Evolutionary conservation across 1,140 invertebrate genomes (phyloP), one percentile per base, ranked within the genome.

Genomic region (Triops cancriformis): DNA sequence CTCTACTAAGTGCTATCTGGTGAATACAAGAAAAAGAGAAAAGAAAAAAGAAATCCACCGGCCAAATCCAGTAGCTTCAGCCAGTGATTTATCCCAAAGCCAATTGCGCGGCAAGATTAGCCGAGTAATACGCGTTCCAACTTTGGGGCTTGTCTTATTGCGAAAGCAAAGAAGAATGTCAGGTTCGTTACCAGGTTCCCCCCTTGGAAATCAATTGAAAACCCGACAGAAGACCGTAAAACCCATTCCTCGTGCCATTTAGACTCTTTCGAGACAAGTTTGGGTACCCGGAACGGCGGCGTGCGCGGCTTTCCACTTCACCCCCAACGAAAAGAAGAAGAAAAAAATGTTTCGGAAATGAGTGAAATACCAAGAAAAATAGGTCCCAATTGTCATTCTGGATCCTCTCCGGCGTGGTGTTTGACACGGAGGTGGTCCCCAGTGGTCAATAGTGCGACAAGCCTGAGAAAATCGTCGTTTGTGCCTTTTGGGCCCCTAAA

Each of bases 381-480:
- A 64, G 51, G 51, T 18, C 51, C 51, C 51, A 64, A 64, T 23
- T 64, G 51, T 64, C 51, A 45, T 45, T 45, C 51, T 64, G 51
- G 14, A 14, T 64, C 51, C 51, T 64, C 51, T 64, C 4, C 51
- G 51, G 51, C 51, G 51, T 64, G 51, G 18, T 64, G 51, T 64
- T 64, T 64, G 51, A 64, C 51, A 64, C 9, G 51, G 51, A 64
- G 51, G 51, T 64, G 51, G 51, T 64, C 51, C 31, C n/a, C 51
- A 64, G 51, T 64, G 51, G 51, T 64, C 51, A 64, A 64, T 64
- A 23, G 51, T 64, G 51, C 51, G 51, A 64, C 51, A 64, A 64
- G 51, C 51, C 51, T 64, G 51, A 64, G 51, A 64, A 64, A 64
- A 64, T 64, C 51, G 51, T 64, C 51, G 51, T 64, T 64, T 64